Evolutionary conservation across 2,888 invertebrate species (phyloP), one percentile per base, ranked within the genome.

Genomic region (Encarsia formosa): DNA sequence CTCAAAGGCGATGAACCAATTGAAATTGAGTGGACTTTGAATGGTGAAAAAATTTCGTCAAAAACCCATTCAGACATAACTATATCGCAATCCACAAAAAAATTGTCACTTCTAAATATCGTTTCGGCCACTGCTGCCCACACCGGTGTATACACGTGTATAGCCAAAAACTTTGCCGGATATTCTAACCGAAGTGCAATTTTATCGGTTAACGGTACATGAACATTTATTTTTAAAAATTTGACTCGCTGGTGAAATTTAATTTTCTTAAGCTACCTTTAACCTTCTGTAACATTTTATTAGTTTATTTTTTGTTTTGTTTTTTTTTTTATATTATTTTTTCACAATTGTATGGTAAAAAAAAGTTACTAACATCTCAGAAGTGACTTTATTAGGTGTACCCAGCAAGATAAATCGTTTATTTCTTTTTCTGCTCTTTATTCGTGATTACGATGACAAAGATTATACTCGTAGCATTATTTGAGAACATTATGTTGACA

Each of bases 1-100:
- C 81, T 82, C 64, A 87, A 88, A 70, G 89, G 91, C 48, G 91
- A 92, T 72, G 80, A 84, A 59, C 91, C 91, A 11, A 79, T 91
- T 57, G 81, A 79, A 56, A 84, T 91, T 57, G 79, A 79, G 45
- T 92, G 91, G 91, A 80, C 80, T 59, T 79, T 88, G 69, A 83
- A 86, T 69, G 84, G 81, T 65, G 75, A 78, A 57, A 78, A 80
- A 56, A 81, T 86, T 70, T 54, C 35, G 23, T 62, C 34, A 51
- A 62, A 58, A 61, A 65, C 70, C 18, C 64, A 67, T 23, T 62
- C 56, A 46, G 61, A 57, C 4, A 78, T 92, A 37, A 62, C 57
- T 9, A 63, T 73, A 29, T 65, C 66, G 19, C 70, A 64, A 61
- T 64, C 62, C 39, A 71, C 73, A n/a, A 70, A 64, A 58, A 69